Evolutionary conservation across 2,888 invertebrate species (phyloP).

Genomic region (Luffia ferchaultella): DNA sequence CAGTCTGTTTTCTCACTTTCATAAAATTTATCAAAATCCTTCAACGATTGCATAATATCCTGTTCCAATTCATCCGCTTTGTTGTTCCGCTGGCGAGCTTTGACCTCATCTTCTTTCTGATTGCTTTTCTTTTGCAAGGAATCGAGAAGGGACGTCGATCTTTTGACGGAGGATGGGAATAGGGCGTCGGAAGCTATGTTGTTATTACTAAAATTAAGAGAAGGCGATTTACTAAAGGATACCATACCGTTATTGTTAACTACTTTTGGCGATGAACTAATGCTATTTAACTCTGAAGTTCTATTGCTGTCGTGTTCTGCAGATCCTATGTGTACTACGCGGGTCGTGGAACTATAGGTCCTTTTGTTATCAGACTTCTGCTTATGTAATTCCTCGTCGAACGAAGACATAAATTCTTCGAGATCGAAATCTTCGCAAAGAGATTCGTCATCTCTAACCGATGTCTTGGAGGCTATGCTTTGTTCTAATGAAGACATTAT

Average conservation of each 20-base stretch:
- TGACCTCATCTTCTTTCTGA: slow-evolving; percentile 38
- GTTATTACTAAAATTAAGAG: slow-evolving; percentile 67
- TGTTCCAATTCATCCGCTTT: slow-evolving; percentile 56
- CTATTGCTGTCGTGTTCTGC: slow-evolving; percentile 37
- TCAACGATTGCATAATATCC: slow-evolving; percentile 57
- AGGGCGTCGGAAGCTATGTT: slow-evolving; percentile 51
- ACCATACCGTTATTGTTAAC: slow-evolving; percentile 30
- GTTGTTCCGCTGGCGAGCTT: slow-evolving; percentile 24
- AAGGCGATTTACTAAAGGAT: slow-evolving; percentile 58
- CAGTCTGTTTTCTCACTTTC: slow-evolving; percentile 44
- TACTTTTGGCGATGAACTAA: slow-evolving; percentile 41
- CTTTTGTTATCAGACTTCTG: slow-evolving; percentile 47
- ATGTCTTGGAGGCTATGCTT: slow-evolving; percentile 52
- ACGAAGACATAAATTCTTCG: slow-evolving; percentile 74
- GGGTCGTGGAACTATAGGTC: slow-evolving; percentile 55
- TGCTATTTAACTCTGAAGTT: slow-evolving; percentile 37
- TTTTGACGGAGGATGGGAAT: slow-evolving; percentile 61
- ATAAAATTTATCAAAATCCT: slow-evolving; percentile 58
- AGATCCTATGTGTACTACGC: slow-evolving; percentile 42
- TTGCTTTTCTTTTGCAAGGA: slow-evolving; percentile 48
- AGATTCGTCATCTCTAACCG: slow-evolving; percentile 55
- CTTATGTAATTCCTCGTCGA: slow-evolving; percentile 68
- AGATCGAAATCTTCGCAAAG: slow-evolving; percentile 69
- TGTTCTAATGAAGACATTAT: slow-evolving; percentile 60
- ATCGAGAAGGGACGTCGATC: slow-evolving; percentile 64